Percentiles rank a stretch among this genome's conserved stretches.
Evolutionary conservation across 2,113 vertebrate genomes (phyloP).

Genomic region (Odontophorus gujanensis): DNA sequence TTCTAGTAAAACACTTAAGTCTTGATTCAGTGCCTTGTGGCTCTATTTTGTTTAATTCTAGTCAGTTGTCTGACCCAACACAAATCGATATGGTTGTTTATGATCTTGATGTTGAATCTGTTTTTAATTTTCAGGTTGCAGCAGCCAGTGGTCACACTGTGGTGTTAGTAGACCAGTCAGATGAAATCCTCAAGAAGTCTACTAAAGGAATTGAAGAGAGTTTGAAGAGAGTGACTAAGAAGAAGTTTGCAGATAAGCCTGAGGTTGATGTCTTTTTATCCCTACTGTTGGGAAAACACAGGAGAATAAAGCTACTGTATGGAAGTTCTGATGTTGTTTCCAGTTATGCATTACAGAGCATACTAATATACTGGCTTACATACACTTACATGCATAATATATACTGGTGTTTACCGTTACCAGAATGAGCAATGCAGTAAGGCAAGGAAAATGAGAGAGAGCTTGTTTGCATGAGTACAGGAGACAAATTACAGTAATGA

Average conservation of each 20-base stretch:
- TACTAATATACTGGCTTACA: neutral
- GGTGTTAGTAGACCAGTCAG: slow-evolving; percentile 92
- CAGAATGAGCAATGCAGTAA: neutral
- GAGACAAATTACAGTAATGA: neutral
- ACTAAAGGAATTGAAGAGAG: slow-evolving; percentile 89
- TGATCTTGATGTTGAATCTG: neutral
- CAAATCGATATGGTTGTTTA: neutral
- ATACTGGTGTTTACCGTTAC: neutral
- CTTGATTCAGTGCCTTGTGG: neutral
- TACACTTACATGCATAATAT: neutral
- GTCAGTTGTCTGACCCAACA: neutral
- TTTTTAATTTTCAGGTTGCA: slow-evolving; percentile 82
- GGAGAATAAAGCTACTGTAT: neutral
- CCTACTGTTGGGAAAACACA: neutral
- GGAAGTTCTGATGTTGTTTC: neutral
- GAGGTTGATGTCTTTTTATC: slow-evolving; percentile 78
- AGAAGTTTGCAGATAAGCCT: slow-evolving; percentile 94
- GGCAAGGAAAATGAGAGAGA: neutral
- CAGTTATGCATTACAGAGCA: neutral
- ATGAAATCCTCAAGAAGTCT: slow-evolving; percentile 90
- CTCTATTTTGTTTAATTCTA: neutral
- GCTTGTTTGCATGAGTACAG: neutral
- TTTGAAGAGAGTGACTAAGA: slow-evolving; percentile 90
- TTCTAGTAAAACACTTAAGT: neutral
- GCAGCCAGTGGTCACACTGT: slow-evolving; percentile 92